A percentile compares a stretch with the other conserved stretches of the same genome.
Evolutionary conservation across 2,888 invertebrate genomes (phyloP).

Genomic region (Acronicta aceris): DNA sequence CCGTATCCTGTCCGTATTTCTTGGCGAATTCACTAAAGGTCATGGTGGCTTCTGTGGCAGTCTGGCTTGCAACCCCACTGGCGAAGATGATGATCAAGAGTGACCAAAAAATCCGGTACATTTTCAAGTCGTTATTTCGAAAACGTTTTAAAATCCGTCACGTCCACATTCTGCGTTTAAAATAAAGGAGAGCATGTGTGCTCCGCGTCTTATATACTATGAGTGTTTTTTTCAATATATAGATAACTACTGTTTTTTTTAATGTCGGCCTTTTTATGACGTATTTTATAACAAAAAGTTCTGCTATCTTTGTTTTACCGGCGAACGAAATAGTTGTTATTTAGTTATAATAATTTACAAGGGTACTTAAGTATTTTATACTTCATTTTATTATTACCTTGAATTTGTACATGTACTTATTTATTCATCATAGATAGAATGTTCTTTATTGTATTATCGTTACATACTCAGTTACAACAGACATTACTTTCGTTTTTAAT

Average conservation of each 20-base stretch:
- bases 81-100: slow-evolving; percentile 14
- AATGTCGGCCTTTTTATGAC: neutral
- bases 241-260: neutral
- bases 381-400: too few species aligned
- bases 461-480: too few species aligned
- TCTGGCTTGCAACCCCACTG: slow-evolving; percentile 10
- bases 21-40: slow-evolving; percentile 61
- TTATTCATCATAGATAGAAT: too few species aligned
- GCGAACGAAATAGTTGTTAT: too few species aligned
- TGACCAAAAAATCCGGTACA: slow-evolving; percentile 17
- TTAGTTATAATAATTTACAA: too few species aligned
- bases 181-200: slow-evolving; percentile 35
- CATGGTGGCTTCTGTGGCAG: slow-evolving; percentile 51
- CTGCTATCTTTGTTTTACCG: too few species aligned
- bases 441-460: too few species aligned
- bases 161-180: slow-evolving; percentile 10
- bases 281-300: neutral
- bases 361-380: too few species aligned
- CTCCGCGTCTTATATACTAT: slow-evolving; percentile 45
- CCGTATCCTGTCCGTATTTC: slow-evolving; percentile 63
- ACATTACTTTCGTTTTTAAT: too few species aligned
- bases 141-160: slow-evolving; percentile 5
- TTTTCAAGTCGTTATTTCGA: slow-evolving; percentile 15
- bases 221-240: slow-evolving; percentile 8
- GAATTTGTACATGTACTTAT: too few species aligned